These are phyloP conservation scores for Drosophila barbarae DNA, from an alignment of 2,888 invertebrate species.

Conservation along the genomic window DNA sequence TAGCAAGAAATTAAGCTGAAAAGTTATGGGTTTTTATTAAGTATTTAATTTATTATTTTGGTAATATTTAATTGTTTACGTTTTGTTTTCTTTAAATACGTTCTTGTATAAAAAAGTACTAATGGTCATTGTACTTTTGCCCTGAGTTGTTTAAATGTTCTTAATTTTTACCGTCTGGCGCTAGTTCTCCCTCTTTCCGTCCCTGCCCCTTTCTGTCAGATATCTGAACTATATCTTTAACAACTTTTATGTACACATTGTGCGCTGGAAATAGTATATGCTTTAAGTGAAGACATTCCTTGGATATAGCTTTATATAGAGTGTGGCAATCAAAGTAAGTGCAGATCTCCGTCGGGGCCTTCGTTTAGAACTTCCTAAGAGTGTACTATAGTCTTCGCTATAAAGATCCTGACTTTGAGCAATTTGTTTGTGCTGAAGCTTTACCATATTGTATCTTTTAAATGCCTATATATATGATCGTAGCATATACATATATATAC, in stretches of 20 bases:
- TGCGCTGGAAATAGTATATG: constrained; percentile 25
- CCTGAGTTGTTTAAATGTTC: constrained; percentile 78
- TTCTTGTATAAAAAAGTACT: constrained; percentile 65
- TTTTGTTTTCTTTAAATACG: constrained; percentile 39
- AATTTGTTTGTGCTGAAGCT: constrained; percentile 65
- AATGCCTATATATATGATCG: constrained; percentile 6
- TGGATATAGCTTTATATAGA: constrained; percentile 14
- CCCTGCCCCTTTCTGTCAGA: constrained; percentile 19
- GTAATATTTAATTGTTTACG: constrained; percentile 45
- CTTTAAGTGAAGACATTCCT: constrained; percentile 27
- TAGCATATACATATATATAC: constrained; percentile 7
- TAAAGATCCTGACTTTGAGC: constrained; percentile 57
- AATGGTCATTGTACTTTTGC: constrained; percentile 80
- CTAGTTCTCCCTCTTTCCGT: constrained; percentile 34
- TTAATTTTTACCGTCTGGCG: constrained; percentile 58
- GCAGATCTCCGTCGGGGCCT: constrained; percentile 12
- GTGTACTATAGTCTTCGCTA: constrained; percentile 32
- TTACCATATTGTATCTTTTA: constrained; percentile 12
- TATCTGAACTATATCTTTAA: constrained; percentile 32
- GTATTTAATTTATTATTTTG: constrained; percentile 19
- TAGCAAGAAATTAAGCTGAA: too few relatives aligned
- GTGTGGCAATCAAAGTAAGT: constrained; percentile 18
- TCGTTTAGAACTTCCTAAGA: constrained; percentile 19
- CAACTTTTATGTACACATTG: constrained; percentile 57
- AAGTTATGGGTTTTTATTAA: too few relatives aligned